A percentile compares a stretch with the other conserved stretches of the same genome.
phyloP scores from a whole-genome alignment of 2,113 vertebrate species.

The Channa maculata region DNA sequence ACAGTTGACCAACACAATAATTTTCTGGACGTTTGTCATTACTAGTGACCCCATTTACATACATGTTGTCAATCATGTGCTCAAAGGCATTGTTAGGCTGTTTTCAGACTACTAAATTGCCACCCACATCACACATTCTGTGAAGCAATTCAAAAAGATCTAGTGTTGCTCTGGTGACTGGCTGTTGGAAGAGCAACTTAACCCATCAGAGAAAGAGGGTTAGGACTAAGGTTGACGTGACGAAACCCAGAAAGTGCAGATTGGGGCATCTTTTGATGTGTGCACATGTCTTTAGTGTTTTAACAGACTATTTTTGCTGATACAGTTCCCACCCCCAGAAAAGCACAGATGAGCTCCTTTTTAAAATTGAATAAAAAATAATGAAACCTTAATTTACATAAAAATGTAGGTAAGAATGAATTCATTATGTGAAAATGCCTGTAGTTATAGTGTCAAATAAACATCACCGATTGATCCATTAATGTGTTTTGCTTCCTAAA shows the following conservation, averaged over 20 bases:
- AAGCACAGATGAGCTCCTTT: neutral
- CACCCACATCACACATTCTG: constrained; percentile 8
- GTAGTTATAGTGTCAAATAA: neutral
- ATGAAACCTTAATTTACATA: neutral
- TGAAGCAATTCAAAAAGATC: neutral
- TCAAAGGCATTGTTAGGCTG: neutral
- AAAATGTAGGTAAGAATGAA: neutral
- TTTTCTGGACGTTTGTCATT: neutral
- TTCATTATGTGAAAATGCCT: neutral
- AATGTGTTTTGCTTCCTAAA: neutral
- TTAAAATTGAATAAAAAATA: neutral
- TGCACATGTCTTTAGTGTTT: neutral
- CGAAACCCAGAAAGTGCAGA: constrained; percentile 1
- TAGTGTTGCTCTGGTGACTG: constrained; percentile 11
- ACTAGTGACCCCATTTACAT: neutral
- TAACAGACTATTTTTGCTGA: neutral
- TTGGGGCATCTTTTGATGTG: neutral
- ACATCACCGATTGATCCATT: neutral
- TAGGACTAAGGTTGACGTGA: neutral
- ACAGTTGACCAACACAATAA: neutral
- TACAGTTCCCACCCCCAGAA: neutral
- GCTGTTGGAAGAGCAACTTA: neutral
- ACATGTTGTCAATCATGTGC: neutral
- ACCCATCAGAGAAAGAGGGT: neutral
- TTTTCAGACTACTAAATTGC: constrained; percentile 19